phyloP scores from a whole-genome alignment of 1,140 invertebrate genomes.

The Geopemphigus sp. region DNA sequence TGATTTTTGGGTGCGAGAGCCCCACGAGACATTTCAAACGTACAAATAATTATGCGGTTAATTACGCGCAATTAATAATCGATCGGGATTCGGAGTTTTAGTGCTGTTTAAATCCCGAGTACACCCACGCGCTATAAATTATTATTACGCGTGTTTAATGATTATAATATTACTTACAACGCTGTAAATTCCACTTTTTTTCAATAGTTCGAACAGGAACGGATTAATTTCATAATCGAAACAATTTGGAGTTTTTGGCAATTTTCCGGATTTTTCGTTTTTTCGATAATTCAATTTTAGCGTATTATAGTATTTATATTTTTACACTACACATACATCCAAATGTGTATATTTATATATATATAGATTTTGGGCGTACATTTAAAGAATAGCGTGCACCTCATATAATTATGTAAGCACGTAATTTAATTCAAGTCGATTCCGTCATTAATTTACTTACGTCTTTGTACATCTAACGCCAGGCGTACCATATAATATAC shows the following conservation, averaged over 20 bases:
- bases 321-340: too few species aligned
- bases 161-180: neutral
- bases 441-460: slow-evolving; percentile 27
- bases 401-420: slow-evolving; percentile 1
- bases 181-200: neutral
- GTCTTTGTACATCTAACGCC: neutral
- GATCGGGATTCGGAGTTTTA: neutral
- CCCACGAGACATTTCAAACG: neutral
- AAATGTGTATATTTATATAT: too few species aligned
- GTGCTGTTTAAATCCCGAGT: neutral
- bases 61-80: slow-evolving; percentile 12
- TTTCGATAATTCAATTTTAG: too few species aligned
- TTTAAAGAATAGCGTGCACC: neutral
- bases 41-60: neutral
- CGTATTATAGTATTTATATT: too few species aligned
- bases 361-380: neutral
- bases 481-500: too few species aligned
- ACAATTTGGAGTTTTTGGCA: too few species aligned
- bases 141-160: neutral
- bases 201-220: too few species aligned
- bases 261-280: too few species aligned
- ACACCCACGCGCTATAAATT: neutral
- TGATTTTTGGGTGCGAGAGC: neutral
- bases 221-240: too few species aligned
- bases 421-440: slow-evolving; percentile 16